Evolutionary conservation across 2,113 vertebrate genomes (phyloP).

Genomic region (Burhinus oedicnemus): DNA sequence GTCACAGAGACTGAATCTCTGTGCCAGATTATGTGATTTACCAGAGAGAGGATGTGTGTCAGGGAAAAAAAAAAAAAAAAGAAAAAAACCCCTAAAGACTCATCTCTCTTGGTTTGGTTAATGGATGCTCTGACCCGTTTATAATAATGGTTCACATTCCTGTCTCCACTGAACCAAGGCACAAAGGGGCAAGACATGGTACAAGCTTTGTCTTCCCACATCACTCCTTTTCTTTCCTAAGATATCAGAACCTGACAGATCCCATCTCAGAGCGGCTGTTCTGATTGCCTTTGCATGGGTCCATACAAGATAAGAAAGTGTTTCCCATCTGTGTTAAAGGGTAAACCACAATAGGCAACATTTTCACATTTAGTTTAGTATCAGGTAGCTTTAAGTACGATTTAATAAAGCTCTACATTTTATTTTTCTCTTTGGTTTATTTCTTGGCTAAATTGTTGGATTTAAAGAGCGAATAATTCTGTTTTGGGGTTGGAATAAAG

Average conservation of each 20-base stretch:
- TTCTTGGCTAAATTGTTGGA: neutral
- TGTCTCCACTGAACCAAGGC: neutral
- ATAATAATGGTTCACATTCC: accelerated
- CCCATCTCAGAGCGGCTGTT: accelerated
- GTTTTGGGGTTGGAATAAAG: neutral
- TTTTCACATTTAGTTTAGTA: neutral
- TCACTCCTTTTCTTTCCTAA: neutral
- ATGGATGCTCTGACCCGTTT: neutral
- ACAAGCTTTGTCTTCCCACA: neutral
- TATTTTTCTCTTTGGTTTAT: neutral
- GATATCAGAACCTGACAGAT: neutral
- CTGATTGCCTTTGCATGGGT: neutral
- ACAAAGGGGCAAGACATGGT: neutral
- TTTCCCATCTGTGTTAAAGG: neutral
- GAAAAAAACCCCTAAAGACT: no score
- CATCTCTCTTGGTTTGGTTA: neutral
- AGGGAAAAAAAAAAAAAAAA: no score
- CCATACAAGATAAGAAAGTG: neutral
- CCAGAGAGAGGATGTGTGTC: neutral
- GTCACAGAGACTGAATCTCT: neutral
- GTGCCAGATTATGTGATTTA: neutral
- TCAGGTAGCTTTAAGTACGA: neutral
- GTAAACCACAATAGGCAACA: neutral
- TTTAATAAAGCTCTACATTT: neutral
- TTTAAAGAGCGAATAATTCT: neutral